These are phyloP conservation scores for Petrocephalus microphthalmus DNA, from an alignment of 2,113 vertebrate species.

Conservation along the genomic window DNA sequence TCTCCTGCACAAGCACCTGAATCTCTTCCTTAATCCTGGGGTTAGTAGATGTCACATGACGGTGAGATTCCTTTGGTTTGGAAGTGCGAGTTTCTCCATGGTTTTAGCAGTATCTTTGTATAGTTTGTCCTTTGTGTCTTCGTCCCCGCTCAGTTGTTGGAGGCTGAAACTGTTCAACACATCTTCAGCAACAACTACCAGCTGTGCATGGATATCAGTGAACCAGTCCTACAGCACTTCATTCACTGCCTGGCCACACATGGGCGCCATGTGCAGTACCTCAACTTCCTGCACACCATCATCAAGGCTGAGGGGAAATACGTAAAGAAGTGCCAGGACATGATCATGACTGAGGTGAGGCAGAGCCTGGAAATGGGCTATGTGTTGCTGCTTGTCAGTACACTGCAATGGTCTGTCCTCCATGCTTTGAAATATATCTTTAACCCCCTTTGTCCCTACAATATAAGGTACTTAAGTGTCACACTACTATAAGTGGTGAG, in stretches of 20 bases:
- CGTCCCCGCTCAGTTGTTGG: slow-evolving; percentile 65
- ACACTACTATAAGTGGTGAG: too few species aligned
- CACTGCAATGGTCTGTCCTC: background rate
- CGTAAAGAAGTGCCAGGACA: slow-evolving; percentile 98
- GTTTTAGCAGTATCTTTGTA: background rate
- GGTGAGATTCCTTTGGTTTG: background rate
- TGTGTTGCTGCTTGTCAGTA: background rate
- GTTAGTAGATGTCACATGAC: slow-evolving; percentile 53
- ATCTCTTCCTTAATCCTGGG: slow-evolving; percentile 86
- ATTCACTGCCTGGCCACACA: slow-evolving; percentile 94
- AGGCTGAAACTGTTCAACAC: slow-evolving; percentile 93
- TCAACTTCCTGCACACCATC: slow-evolving; percentile 96
- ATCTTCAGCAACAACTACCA: slow-evolving; percentile 98
- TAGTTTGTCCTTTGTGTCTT: background rate
- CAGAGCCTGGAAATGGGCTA: background rate
- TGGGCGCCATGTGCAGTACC: slow-evolving; percentile 93
- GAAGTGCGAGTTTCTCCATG: background rate
- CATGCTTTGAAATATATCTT: background rate
- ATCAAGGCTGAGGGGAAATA: slow-evolving; percentile 98
- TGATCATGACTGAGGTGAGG: slow-evolving; percentile 97
- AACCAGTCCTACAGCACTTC: slow-evolving; percentile 88
- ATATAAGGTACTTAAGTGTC: too few species aligned
- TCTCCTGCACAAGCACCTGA: slow-evolving; percentile 87
- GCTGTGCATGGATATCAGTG: slow-evolving; percentile 85
- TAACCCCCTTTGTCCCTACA: too few species aligned